Evolutionary conservation across 2,888 invertebrate genomes (phyloP).

Genomic region (Carterocephalus palaemon): DNA sequence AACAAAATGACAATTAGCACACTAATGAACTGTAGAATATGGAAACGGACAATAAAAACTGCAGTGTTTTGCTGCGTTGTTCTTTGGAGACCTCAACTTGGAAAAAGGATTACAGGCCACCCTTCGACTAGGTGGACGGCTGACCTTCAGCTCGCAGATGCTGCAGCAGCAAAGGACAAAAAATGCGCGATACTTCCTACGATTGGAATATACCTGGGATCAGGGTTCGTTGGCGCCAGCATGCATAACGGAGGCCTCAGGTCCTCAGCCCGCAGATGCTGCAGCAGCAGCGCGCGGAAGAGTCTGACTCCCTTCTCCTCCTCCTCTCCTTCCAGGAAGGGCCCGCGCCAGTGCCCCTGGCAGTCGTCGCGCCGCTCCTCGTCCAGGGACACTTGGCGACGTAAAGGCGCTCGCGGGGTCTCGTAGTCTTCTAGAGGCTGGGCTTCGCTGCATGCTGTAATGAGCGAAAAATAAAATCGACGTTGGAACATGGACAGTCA

Average conservation of each 20-base stretch:
- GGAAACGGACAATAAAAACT: no score
- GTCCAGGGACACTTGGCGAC: constrained; percentile 69
- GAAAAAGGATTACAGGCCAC: no score
- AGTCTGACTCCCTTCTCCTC: constrained; percentile 72
- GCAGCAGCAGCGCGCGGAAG: constrained; percentile 68
- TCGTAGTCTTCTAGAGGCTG: constrained; percentile 70
- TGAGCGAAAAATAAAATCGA: neutral
- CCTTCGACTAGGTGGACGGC: no score
- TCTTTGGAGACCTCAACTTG: no score
- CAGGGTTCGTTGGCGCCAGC: constrained; percentile 59
- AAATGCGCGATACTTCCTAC: no score
- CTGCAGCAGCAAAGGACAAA: constrained; percentile 66
- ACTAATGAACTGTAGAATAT: no score
- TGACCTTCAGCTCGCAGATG: constrained; percentile 65
- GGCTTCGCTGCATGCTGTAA: constrained; percentile 59
- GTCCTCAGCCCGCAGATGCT: constrained; percentile 65
- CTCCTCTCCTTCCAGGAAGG: constrained; percentile 64
- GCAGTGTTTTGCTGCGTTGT: no score
- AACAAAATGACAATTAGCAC: no score
- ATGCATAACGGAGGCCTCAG: constrained; percentile 66
- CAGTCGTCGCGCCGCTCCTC: constrained; percentile 72
- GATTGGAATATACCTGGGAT: constrained; percentile 54
- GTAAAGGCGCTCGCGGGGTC: constrained; percentile 63
- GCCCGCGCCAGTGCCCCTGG: constrained; percentile 70
- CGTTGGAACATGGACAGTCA: neutral